Evolutionary conservation across 2,888 invertebrate species (phyloP).

Genomic region (Elegia similella): DNA sequence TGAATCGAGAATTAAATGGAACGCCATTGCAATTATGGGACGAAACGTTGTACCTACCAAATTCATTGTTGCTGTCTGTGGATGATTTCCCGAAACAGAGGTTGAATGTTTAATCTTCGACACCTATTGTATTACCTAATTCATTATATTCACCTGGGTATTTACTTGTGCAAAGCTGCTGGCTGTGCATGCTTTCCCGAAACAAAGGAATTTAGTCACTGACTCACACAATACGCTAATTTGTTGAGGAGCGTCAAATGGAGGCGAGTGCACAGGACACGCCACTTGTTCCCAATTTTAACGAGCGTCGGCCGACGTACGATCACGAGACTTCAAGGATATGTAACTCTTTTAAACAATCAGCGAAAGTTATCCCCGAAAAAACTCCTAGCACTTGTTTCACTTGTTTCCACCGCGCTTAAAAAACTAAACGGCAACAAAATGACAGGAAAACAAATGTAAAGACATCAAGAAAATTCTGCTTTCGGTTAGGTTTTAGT

Average conservation of each 20-base stretch:
- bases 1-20: no score
- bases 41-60: no score
- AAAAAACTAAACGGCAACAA: not conserved
- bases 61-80: no score
- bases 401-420: no score
- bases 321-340: not conserved
- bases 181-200: no score
- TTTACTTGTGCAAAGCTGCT: no score
- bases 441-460: not conserved
- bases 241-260: not conserved
- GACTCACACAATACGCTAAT: not conserved
- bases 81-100: no score
- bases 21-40: no score
- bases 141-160: no score
- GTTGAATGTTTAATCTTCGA: no score
- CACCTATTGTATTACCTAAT: no score
- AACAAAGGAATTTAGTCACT: no score
- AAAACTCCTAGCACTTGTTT: not conserved
- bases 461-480: not conserved
- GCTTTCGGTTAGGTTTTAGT: conserved; percentile 27
- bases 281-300: conserved; percentile 53
- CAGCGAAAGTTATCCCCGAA: not conserved
- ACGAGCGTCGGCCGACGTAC: not conserved
- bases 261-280: conserved; percentile 47
- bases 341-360: not conserved